A percentile compares a stretch with the other conserved stretches of the same genome.
Evolutionary conservation across 2,888 invertebrate genomes (phyloP).

Genomic region (Muscina levida): DNA sequence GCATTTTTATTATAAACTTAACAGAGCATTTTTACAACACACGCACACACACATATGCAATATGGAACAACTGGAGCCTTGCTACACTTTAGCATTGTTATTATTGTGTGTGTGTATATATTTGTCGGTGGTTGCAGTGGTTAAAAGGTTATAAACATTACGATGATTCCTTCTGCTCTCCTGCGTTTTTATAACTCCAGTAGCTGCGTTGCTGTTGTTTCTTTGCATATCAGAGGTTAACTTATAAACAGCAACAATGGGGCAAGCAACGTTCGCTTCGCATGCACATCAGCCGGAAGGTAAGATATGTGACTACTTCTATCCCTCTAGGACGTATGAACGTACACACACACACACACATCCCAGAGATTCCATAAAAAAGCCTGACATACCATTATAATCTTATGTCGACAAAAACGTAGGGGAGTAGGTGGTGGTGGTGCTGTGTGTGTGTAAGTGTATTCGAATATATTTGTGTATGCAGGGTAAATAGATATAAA

Average conservation of each 20-base stretch:
- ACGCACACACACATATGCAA: constrained; percentile 14
- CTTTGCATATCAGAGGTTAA: constrained; percentile 57
- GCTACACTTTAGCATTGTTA: constrained; percentile 8
- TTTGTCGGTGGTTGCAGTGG: constrained; percentile 60
- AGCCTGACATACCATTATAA: constrained; percentile 56
- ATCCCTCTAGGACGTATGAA: not conserved
- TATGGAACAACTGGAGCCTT: no score
- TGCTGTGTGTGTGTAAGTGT: not conserved
- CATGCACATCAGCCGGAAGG: constrained; percentile 37
- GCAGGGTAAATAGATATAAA: constrained; percentile 48
- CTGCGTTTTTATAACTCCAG: no score
- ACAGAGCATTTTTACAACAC: constrained; percentile 55
- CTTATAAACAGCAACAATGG: constrained; percentile 44
- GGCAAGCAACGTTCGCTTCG: constrained; percentile 11
- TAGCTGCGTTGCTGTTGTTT: constrained; percentile 31
- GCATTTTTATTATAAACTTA: constrained; percentile 65
- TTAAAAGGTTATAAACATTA: constrained; percentile 62
- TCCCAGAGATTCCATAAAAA: not conserved
- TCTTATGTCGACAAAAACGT: constrained; percentile 30
- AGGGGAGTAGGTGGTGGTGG: constrained; percentile 15
- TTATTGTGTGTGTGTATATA: constrained; percentile 20
- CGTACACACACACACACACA: not conserved
- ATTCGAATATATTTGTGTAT: not conserved
- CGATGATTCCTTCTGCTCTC: constrained; percentile 17
- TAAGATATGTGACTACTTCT: not conserved